These are phyloP conservation scores for Alexandromys fortis DNA, from an alignment of 2,113 vertebrate species.

Conservation along the genomic window DNA sequence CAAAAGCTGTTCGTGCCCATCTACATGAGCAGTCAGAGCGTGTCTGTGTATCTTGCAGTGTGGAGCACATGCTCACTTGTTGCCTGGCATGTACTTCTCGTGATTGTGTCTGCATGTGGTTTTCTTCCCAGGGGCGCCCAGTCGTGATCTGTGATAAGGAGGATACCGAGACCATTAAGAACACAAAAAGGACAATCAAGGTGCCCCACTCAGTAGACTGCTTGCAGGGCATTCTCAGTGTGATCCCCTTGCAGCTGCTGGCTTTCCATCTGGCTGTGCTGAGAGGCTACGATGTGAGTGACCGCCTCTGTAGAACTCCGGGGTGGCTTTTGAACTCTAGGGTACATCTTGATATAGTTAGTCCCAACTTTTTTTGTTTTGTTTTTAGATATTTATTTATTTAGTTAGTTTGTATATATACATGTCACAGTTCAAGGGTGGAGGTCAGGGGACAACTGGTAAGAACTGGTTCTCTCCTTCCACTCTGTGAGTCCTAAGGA, in stretches of 20 bases:
- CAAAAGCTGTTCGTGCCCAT: background rate
- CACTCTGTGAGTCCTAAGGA: background rate
- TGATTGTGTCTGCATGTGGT: background rate
- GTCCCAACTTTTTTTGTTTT: background rate
- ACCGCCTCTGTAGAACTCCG: background rate
- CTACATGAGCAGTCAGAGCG: slow-evolving; percentile 2
- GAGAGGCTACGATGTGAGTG: slow-evolving; percentile 95
- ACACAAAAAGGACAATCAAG: slow-evolving; percentile 94
- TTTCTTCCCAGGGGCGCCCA: slow-evolving; percentile 91
- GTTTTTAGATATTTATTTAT: background rate
- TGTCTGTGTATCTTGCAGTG: background rate
- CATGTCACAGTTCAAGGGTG: background rate
- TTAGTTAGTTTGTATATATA: background rate
- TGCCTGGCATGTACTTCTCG: background rate
- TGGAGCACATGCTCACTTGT: background rate
- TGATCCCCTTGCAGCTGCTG: slow-evolving; percentile 97
- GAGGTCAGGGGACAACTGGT: background rate
- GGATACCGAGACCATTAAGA: slow-evolving; percentile 96
- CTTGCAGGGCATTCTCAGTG: slow-evolving; percentile 96
- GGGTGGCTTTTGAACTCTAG: background rate
- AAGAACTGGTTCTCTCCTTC: background rate
- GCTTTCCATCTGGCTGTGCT: slow-evolving; percentile 98
- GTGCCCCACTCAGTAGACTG: slow-evolving; percentile 98
- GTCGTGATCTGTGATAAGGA: slow-evolving; percentile 98
- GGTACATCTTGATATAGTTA: background rate